Evolutionary conservation across 2,888 invertebrate genomes (phyloP), one percentile per base, ranked within the genome.

Genomic region (Celastrina argiolus): DNA sequence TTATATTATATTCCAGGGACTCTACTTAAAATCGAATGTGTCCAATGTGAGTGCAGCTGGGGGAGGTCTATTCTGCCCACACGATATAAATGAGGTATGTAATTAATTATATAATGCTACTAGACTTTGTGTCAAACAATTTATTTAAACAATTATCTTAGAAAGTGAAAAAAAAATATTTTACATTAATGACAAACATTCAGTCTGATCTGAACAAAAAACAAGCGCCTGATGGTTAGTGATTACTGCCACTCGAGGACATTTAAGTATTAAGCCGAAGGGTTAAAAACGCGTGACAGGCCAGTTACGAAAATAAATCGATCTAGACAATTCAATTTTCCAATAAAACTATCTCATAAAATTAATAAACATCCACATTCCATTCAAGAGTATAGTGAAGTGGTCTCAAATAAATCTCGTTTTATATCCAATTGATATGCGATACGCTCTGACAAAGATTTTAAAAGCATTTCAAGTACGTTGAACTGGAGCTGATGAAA

Each of bases 61-160:
- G 0, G 74, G 73, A 42, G 63, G 41, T 4, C 68, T 56, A 10
- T 72, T 73, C 69, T 88, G 88, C 73, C 83, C 83, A 0, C 78
- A 78, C 56, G 78, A 80, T 41, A 75, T 82, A 70, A 84, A 83
- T 66, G 86, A 87, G 81, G 88, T 87, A 72, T 67, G 63, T 66
- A 34, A n/a, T 66, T 22, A 22, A n/a, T n/a, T n/a, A n/a, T n/a
- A 31, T n/a, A 2, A 5, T 2, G 16, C n/a, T 31, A 34, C 1
- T 41, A 28, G 1, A 26, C 31, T 31, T 31, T 31, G n/a, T n/a
- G n/a, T n/a, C n/a, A n/a, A n/a, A n/a, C n/a, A n/a, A n/a, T n/a
- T n/a, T n/a, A n/a, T n/a, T n/a, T n/a, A n/a, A n/a, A n/a, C n/a
- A n/a, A n/a, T n/a, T n/a, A n/a, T n/a, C n/a, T n/a, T n/a, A n/a